Base-by-base conservation (phyloP, 2,888 invertebrate genomes). In the Nemurella pictetii region DNA sequence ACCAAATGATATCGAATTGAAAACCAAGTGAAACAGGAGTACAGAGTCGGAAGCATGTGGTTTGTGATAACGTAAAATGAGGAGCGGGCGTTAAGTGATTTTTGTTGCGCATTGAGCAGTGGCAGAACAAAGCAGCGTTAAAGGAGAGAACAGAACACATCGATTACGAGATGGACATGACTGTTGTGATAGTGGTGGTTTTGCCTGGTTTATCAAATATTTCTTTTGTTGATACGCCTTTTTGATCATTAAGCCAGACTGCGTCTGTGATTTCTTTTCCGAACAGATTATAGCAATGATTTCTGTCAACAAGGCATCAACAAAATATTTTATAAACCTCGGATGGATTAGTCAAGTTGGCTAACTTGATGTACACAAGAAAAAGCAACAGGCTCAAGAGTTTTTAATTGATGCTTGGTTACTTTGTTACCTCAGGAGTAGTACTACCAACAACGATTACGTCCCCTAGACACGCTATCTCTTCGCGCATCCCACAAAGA, bases 391-490 rank as follows among this genome's bases (percentile, higher is more conserved):
- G 86, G 87, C 87, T 87, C 87, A 86, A 87, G 87, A 84, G 87
- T 88, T 84, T 86, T 87, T 74, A 80, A 87, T 83, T 85, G n/a
- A 86, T 86, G 87, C 88, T 89, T 89, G 88, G 88, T 89, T 84
- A 88, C 87, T 73, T 88, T 87, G 88, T 89, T 90, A 90, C 90
- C 90, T 90, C 90, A 90, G 90, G 90, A 90, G 90, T 88, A 89
- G 90, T 90, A 89, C 90, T 90, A 89, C 89, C 88, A 89, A 88
- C 89, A 88, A 88, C 88, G 88, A 89, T 55, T 12, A 12, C 15
- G 12, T 55, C 55, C 55, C 9, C 55, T 55, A 55, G 55, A 12
- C 20, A 55, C 20, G 55, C 15, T 55, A 20, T 12, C 55, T 12
- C 12, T 55, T 2, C 15, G 20, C 55, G 55, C n/a, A 32, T 55